Evolutionary conservation across 2,113 vertebrate species (phyloP).

Genomic region (Strix aluco): DNA sequence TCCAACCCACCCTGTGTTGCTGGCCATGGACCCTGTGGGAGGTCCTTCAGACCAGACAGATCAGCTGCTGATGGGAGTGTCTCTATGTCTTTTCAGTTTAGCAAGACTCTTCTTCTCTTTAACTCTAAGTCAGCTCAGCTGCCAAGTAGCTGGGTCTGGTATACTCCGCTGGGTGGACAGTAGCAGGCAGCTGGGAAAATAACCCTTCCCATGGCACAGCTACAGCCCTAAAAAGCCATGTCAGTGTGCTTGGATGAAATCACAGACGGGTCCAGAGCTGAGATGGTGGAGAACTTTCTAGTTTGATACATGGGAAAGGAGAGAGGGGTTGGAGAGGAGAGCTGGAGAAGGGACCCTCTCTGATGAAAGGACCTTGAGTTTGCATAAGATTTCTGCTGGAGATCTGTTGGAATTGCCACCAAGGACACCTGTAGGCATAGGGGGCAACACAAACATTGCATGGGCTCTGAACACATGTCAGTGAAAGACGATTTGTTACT

Average conservation of each 20-base stretch:
- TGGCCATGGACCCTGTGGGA: background rate
- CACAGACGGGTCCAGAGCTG: background rate
- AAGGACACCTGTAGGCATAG: background rate
- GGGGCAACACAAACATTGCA: background rate
- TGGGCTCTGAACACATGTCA: background rate
- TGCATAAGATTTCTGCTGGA: background rate
- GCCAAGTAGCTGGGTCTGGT: background rate
- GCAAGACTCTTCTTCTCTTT: background rate
- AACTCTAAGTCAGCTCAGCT: background rate
- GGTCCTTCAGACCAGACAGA: background rate
- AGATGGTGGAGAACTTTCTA: background rate
- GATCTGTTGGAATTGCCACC: background rate
- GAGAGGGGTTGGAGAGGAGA: background rate
- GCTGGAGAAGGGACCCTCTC: background rate
- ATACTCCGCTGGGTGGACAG: background rate
- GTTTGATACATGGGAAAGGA: background rate
- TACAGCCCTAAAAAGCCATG: background rate
- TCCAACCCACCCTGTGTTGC: background rate
- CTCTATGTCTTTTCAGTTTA: background rate
- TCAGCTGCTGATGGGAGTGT: background rate
- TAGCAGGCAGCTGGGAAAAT: background rate
- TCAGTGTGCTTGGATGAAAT: background rate
- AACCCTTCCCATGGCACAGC: background rate
- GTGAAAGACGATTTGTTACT: fast-evolving
- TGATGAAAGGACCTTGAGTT: background rate